Base-by-base conservation (phyloP, 2,888 invertebrate species). In the Cremastobaeus sp. region DNA sequence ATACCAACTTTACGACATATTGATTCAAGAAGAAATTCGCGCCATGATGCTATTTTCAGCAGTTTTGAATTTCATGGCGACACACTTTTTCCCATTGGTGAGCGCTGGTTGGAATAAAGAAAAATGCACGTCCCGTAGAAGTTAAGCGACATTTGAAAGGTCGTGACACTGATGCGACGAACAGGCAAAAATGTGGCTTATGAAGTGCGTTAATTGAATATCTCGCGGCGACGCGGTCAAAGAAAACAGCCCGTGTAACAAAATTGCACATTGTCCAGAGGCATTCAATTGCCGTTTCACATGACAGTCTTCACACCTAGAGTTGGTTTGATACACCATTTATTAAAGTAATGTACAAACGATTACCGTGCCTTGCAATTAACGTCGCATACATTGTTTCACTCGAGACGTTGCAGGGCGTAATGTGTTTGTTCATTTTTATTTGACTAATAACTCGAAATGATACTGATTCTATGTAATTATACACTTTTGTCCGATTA, bases 401-500 rank as follows among this genome's bases (percentile, higher is more conserved):
- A 48, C 34, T 39, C 21, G 28, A 9, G 47, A 28, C 47, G 59
- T 52, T 52, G 45, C 68, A 21, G 18, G 14, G 25, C 28, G 43
- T 55, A 17, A 59, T 30, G 48, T 32, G 47, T 50, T 64, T 25
- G 47, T 50, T 47, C 34, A 64, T 54, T 50, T 59, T 74, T 64
- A 21, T 11, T 32, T 52, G 30, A 54, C 55, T 64, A 68, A 65
- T 70, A 47, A 45, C 54, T 65, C 25, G 12, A 11, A 69, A 70
- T 70, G 69, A 66, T 65, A 74, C 60, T 70, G 43, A 48, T 70
- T 70, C 65, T 60, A 70, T 70, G 55, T 70, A 74, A 74, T 74
- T 74, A 69, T 41, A 25, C 30, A 20, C 54, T 50, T 65, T 48
- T 55, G 34, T 54, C 11, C 30, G 54, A 66, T 65, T 60, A 64